Evolutionary conservation across 2,888 invertebrate genomes (phyloP).

Genomic region (Amphimallon solstitiale): DNA sequence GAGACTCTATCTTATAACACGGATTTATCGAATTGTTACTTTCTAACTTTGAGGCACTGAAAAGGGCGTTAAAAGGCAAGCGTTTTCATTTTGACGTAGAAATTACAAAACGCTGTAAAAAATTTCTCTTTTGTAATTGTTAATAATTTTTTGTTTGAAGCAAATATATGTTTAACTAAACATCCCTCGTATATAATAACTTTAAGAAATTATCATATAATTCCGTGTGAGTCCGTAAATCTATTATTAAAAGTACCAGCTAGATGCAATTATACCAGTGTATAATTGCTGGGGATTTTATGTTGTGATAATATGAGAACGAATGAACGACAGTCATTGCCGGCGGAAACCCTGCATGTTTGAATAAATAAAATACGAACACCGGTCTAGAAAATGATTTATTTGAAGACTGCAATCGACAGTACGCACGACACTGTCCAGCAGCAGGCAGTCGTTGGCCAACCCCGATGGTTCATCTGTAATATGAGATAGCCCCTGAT

Average conservation of each 20-base stretch:
- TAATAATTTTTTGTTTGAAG: too few species aligned
- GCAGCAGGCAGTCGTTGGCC: not conserved
- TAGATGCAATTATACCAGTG: not conserved
- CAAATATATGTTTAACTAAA: too few species aligned
- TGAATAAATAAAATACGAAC: conserved; percentile 39
- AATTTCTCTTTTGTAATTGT: too few species aligned
- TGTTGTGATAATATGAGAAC: conserved; percentile 14
- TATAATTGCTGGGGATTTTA: conserved; percentile 13
- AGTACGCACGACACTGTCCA: conserved; percentile 36
- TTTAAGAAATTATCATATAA: too few species aligned
- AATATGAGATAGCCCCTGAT: conserved; percentile 54
- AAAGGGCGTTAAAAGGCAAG: too few species aligned
- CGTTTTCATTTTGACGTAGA: too few species aligned
- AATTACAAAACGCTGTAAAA: too few species aligned
- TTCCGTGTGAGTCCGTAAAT: too few species aligned
- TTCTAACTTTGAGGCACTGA: too few species aligned
- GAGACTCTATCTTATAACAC: too few species aligned
- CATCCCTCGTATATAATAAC: too few species aligned
- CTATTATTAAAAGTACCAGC: not conserved
- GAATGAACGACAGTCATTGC: conserved; percentile 18
- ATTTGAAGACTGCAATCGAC: conserved; percentile 49
- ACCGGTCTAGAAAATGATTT: conserved; percentile 46
- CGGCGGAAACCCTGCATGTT: conserved; percentile 16
- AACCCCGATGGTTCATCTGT: conserved; percentile 48
- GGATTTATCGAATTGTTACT: too few species aligned